phyloP scores from a whole-genome alignment of 2,797 vertebrate genomes.

The Neomorphus geoffroyi region DNA sequence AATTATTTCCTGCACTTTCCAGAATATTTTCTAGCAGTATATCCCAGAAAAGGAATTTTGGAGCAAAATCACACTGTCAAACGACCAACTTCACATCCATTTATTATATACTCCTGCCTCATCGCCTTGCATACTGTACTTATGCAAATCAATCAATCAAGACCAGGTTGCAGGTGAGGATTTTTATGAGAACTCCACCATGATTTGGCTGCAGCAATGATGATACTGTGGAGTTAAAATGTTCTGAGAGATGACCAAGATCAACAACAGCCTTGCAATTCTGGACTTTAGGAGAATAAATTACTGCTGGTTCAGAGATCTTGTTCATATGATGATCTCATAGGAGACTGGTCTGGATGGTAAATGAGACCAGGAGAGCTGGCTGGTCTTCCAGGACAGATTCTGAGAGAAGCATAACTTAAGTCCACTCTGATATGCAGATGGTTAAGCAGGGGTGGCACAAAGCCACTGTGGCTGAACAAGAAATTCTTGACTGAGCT shows the following conservation, averaged over 20 bases:
- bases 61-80: background rate
- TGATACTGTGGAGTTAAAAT: accelerated
- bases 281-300: background rate
- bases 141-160: background rate
- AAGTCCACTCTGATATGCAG: background rate
- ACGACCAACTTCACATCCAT: background rate
- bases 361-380: background rate
- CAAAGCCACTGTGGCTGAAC: background rate
- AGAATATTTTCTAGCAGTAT: background rate
- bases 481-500: background rate
- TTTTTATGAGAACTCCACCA: background rate
- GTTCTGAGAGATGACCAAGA: background rate
- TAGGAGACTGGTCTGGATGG: background rate
- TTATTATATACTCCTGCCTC: background rate
- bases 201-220: background rate
- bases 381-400: background rate
- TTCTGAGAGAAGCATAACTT: background rate
- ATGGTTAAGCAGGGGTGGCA: background rate
- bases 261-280: background rate
- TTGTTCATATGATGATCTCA: no score
- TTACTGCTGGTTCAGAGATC: background rate
- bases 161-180: background rate
- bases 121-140: background rate
- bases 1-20: background rate
- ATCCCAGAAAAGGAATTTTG: background rate